These are phyloP conservation scores for Sylvicapra grimmia DNA, from an alignment of 2,113 vertebrate species.

Conservation along the genomic window DNA sequence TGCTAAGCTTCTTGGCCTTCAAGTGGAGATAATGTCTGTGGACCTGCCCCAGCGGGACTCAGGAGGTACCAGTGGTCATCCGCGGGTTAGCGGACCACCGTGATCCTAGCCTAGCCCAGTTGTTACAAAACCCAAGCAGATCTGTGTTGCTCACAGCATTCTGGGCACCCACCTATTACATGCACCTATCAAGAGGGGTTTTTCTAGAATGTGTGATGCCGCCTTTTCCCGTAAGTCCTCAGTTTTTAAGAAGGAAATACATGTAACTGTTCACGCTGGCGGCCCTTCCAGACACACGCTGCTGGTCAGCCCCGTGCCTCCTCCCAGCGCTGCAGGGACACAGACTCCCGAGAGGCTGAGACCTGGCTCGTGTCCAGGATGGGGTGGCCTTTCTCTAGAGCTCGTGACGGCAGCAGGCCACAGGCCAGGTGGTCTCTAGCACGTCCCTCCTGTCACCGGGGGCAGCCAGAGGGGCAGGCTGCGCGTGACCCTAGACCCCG, in stretches of 20 bases:
- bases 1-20: background rate
- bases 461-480: background rate
- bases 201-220: background rate
- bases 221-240: background rate
- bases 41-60: background rate
- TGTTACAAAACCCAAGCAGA: rapidly evolving
- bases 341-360: background rate
- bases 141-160: rapidly evolving
- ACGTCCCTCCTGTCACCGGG: rapidly evolving
- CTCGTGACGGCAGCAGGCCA: rapidly evolving
- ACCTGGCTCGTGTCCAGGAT: rapidly evolving
- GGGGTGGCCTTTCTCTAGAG: background rate
- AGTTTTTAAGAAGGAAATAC: background rate
- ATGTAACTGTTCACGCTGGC: rapidly evolving
- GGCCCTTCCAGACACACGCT: background rate
- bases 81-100: rapidly evolving
- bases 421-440: background rate
- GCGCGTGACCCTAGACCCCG: rapidly evolving
- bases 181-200: background rate
- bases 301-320: rapidly evolving
- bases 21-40: background rate
- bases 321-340: rapidly evolving
- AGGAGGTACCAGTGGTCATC: background rate
- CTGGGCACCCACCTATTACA: background rate
- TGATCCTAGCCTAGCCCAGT: background rate